Evolutionary conservation across 92 coral and sea anemone genomes (phyloP).

Genomic region (Blastomussa wellsi): DNA sequence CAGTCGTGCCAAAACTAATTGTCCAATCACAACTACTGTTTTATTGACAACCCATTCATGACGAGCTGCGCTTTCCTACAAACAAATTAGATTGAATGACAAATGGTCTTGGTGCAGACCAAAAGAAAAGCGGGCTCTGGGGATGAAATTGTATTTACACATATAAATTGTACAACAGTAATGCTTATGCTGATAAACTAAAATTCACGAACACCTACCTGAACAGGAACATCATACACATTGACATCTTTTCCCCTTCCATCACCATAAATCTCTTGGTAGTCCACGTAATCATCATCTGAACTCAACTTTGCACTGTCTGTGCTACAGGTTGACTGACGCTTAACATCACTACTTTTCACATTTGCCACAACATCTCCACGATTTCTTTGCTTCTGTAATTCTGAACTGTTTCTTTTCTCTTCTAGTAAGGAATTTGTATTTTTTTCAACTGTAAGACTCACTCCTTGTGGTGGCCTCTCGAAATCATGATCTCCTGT

Average conservation of each 20-base stretch:
- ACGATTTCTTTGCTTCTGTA: conserved; percentile 4
- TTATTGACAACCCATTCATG: too few species aligned
- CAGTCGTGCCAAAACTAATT: too few species aligned
- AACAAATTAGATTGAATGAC: too few species aligned
- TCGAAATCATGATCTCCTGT: conserved; percentile 29
- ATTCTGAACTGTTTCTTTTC: conserved; percentile 28
- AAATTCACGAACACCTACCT: conserved; percentile 78
- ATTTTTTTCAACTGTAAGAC: not conserved
- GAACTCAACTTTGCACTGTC: conserved; percentile 72
- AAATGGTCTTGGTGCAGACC: too few species aligned
- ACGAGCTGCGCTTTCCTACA: too few species aligned
- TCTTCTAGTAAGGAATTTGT: not conserved
- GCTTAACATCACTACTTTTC: conserved; percentile 51
- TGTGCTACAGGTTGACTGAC: conserved; percentile 60
- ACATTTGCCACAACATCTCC: conserved; percentile 18
- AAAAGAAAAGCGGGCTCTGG: too few species aligned
- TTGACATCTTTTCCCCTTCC: conserved; percentile 69
- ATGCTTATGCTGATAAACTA: too few species aligned
- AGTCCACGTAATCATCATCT: conserved; percentile 97
- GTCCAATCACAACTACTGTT: too few species aligned
- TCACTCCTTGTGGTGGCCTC: conserved; percentile 16
- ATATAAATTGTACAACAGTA: too few species aligned
- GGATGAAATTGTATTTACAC: too few species aligned
- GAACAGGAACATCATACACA: conserved; percentile 84
- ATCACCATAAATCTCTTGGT: conserved; percentile 92